Evolutionary conservation across 2,888 invertebrate species (phyloP), one percentile per base, ranked within the genome.

Genomic region (Ditula angustiorana): DNA sequence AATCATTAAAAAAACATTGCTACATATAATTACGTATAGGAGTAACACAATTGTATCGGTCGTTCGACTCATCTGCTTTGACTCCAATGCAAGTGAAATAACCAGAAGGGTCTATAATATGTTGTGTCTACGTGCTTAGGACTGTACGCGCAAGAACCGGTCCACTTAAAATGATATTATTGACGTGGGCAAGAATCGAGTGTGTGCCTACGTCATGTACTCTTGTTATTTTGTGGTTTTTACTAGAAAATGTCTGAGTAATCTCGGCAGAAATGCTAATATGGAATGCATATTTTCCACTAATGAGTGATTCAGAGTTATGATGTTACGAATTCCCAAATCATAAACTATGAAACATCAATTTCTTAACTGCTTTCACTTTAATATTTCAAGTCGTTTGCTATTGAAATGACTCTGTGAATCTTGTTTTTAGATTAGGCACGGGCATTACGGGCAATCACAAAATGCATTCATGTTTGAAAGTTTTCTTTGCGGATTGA

Each of bases 101-200:
- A 73, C 55, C 66, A 60, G 69, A 73, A 72, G 70, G 72, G 72
- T 73, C 73, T 78, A 75, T 74, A 80, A 78, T 80, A 79, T 80
- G 79, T 79, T 81, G 74, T 71, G 72, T 81, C 81, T 83, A 82
- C 78, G 79, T 76, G 74, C 70, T 77, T 78, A 78, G 76, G 76
- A 78, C 74, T 75, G 82, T 76, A 78, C 78, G 76, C 74, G 67
- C 68, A 68, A 74, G 77, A 89, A 90, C 90, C 90, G 90, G 90
- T 90, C 77, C 85, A 85, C 84, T 88, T 87, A 85, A 82, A 87
- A 84, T 84, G 74, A 86, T 88, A 87, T 83, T 86, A 83, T 86
- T 87, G 82, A 85, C 78, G 85, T 81, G 81, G 79, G 77, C 76
- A 73, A 74, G 75, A 76, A 72, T 68, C 67, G 56, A 61, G 57